Percentiles rank a stretch among this genome's conserved stretches.
phyloP scores from a whole-genome alignment of 1,140 invertebrate species.

The Cotesia vestalis region DNA sequence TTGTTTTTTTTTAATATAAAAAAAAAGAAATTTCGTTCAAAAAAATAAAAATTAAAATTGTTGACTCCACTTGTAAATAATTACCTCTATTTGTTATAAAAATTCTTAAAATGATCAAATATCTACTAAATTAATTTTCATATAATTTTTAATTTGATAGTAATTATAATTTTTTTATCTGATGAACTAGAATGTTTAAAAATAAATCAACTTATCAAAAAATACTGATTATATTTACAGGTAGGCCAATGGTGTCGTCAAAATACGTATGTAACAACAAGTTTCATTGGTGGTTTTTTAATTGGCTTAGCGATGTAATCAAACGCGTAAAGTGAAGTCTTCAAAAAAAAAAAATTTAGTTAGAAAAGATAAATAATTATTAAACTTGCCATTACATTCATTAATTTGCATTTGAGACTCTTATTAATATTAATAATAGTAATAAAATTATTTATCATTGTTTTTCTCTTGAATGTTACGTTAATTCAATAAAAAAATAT shows the following conservation, averaged over 20 bases:
- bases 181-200: too few relatives aligned
- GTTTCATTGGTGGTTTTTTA: slow-evolving; percentile 87
- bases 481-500: not conserved
- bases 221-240: slow-evolving; percentile 68
- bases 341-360: slow-evolving; percentile 39
- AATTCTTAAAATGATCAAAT: too few relatives aligned
- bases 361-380: slow-evolving; percentile 1
- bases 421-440: not conserved
- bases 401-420: slow-evolving; percentile 22
- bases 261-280: slow-evolving; percentile 81
- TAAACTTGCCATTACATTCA: too few relatives aligned
- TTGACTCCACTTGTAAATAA: too few relatives aligned
- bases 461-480: not conserved
- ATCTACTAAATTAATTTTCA: too few relatives aligned
- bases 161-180: too few relatives aligned
- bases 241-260: slow-evolving; percentile 76
- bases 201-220: too few relatives aligned
- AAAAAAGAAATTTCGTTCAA: too few relatives aligned
- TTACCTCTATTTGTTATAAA: too few relatives aligned
- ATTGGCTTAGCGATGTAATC: slow-evolving; percentile 73
- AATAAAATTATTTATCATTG: not conserved
- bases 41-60: too few relatives aligned
- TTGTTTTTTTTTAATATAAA: too few relatives aligned
- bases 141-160: too few relatives aligned
- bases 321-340: slow-evolving; percentile 10